Evolutionary conservation across 2,797 vertebrate genomes (phyloP), one percentile per base, ranked within the genome.

Genomic region (Thripadectes ignobilis): DNA sequence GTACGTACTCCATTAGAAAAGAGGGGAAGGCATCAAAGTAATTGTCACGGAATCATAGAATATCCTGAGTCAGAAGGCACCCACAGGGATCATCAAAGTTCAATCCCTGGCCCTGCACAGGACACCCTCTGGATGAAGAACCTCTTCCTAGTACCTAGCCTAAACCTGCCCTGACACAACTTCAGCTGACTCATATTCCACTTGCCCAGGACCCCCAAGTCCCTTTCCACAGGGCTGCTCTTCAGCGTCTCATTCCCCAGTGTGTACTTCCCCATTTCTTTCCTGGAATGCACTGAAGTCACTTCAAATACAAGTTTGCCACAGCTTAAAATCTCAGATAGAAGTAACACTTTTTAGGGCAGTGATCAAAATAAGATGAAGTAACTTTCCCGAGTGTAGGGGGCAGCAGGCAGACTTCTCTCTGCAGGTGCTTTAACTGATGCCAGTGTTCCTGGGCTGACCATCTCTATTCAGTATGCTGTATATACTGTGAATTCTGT

Each of bases 111-210:
- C 26, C 36, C 36, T 39, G 41, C 27, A 48, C 0, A 61, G 69
- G 8, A 41, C 12, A 30, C 4, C 3, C 45, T 12, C 17, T 26
- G 46, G 38, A 1, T 1, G 8, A 51, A n/a, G 43, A 58, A 17
- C 10, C 4, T 58, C 49, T 9, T 17, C 2, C 13, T 45, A 1
- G n/a, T 3, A 24, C 19, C 1, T n/a, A 45, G 0, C 13, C 13
- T 9, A 2, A 72, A 1, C 23, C 59, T 72, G 0, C 45, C 43
- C 59, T n/a, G 67, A 0, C 59, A 45, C 38, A 58, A 0, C 51
- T 24, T 4, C 59, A 58, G 58, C 36, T 59, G 16, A 59, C 58
- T 59, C 58, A 59, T 19, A 18, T 27, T 27, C 58, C 26, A 27
- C 26, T 61, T 38, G 58, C 17, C 36, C 58, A 29, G 36, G 36